Base-by-base conservation (phyloP, 2,113 vertebrate genomes). In the Eclectus roratus region DNA sequence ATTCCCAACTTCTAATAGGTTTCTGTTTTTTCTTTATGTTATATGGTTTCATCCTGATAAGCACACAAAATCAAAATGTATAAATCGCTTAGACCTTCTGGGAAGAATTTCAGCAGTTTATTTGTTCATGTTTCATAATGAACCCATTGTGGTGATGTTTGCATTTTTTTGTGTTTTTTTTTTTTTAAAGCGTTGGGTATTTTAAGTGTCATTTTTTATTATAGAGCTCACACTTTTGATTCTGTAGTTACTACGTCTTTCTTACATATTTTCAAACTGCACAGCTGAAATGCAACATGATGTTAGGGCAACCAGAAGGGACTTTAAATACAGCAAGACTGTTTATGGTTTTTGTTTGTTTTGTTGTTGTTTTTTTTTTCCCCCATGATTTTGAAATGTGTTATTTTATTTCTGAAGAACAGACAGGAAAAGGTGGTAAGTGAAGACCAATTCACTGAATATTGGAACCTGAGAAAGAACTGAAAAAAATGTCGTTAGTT, bases 161-260 rank as follows among this genome's bases (percentile, higher is more conserved):
- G 33, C 4, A 13, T 28, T 39, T 46, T 47, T 47, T 9, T 74
- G 0, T 37, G 0, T 37, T 37, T 6, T 46, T 7, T 44, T 55
- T 71, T 44, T 46, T 65, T 58, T 23, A 24, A 80, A 13, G 8
- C 12, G 1, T 10, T 46, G 7, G 6, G 3, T 50, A 4, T 61
- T 76, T 80, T 24, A 61, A 71, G 49, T 77, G 9, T 24, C 4
- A 13, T 58, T 69, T 27, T 72, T 64, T 39, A 23, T 81, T 68
- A 20, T 15, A 47, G 16, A 35, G 7, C 11, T 61, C 47, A 39
- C 13, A 49, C 31, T 79, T 52, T 60, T 55, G 14, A 52, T 81
- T 89, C 11, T 49, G 17, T 65, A 33, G 20, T 50, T 73, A 72
- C 79, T 83, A 5, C 19, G 27, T 21, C 17, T 81, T 68, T 65